Conservation (phyloP, 2,797 vertebrate genomes). For the Galagoides demidoff region DNA sequence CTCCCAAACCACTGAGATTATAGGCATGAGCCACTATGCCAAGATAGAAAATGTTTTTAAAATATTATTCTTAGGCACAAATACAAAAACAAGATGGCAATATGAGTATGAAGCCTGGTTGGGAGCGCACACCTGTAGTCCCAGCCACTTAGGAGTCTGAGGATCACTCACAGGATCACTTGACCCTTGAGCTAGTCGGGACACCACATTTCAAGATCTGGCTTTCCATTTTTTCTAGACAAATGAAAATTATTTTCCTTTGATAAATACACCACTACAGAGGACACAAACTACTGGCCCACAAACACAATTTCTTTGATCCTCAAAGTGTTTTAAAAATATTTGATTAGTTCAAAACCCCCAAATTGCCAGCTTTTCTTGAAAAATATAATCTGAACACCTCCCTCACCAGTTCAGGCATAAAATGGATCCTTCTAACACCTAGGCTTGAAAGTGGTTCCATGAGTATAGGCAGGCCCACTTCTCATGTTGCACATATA, state of each 20-base stretch:
- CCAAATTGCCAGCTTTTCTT: not conserved
- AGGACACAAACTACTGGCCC: not conserved
- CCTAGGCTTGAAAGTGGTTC: not conserved
- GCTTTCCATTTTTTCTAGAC: not conserved
- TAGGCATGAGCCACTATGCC: not conserved
- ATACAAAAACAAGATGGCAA: not conserved
- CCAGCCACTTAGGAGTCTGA: not conserved
- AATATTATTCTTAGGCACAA: not conserved
- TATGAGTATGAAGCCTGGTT: too few relatives aligned
- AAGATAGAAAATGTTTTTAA: not conserved
- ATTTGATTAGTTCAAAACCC: not conserved
- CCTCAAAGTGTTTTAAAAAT: not conserved
- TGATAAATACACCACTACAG: not conserved
- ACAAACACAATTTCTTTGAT: not conserved
- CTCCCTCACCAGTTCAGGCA: not conserved
- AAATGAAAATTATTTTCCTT: not conserved
- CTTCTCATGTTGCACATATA: not conserved
- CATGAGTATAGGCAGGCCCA: not conserved
- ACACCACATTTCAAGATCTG: not conserved
- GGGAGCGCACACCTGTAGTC: not conserved
- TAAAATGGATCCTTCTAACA: not conserved
- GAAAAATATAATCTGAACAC: not conserved
- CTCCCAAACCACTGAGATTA: not conserved
- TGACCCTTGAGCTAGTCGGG: fast-evolving
- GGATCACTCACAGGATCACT: not conserved